Evolutionary conservation across 2,113 vertebrate genomes (phyloP), one percentile per base, ranked within the genome.

Genomic region (Cynocephalus volans): DNA sequence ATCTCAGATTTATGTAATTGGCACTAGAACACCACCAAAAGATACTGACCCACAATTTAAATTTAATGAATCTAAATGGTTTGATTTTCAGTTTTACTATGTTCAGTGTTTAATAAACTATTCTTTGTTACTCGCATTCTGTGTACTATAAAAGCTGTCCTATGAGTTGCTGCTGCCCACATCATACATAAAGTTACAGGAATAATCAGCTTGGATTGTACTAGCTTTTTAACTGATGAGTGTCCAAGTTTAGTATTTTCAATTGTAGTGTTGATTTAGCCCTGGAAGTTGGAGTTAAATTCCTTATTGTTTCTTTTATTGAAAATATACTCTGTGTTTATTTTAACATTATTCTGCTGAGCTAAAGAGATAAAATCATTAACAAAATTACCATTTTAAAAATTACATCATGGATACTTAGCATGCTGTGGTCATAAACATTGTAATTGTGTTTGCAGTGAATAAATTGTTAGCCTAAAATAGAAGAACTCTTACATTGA

Each of bases 381-480:
- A 97, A 93, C 93, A 98, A 97, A 98, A 98, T 97, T 98, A 95
- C 80, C 94, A 83, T 98, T 98, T 98, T 95, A 41, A 97, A 98
- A 89, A 96, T 96, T 97, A 95, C 85, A 75, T 97, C 98, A 94
- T 98, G 90, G 97, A 94, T 97, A 93, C 90, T 96, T 96, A 97
- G 83, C 96, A 94, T 88, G 90, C 93, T 97, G 85, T 98, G 96
- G 96, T 98, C 97, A 94, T 97, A 97, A 97, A 93, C 86, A 97
- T 88, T 97, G 52, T 98, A 98, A 97, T 98, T 98, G 95, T 98
- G 91, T 98, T 98, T 98, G 88, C 83, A 77, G 28, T 93, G 96
- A 97, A 96, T 97, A 97, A 98, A 98, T 98, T 97, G 95, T 97
- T 95, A 98, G 96, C 93, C 81, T 97, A 82, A 98, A 98, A 98